Evolutionary conservation across 2,113 vertebrate genomes (phyloP).

Genomic region (Ciconia stormi): DNA sequence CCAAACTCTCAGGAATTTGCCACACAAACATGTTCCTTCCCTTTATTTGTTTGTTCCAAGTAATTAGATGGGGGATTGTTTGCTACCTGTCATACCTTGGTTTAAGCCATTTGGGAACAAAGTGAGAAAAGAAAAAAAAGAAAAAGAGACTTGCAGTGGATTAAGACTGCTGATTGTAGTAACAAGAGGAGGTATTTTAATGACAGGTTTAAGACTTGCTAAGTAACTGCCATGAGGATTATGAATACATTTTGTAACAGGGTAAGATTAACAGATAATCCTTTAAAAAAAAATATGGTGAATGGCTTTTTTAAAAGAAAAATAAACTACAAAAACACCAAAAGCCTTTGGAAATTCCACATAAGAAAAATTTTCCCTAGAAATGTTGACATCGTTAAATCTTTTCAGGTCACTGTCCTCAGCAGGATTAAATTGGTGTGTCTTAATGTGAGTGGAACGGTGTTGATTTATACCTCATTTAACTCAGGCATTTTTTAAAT

Average conservation of each 20-base stretch:
- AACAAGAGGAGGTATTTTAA: constrained; percentile 57
- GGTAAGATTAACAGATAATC: constrained; percentile 68
- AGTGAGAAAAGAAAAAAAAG: constrained; percentile 1
- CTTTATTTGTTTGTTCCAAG: constrained; percentile 31
- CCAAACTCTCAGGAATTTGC: constrained; percentile 53
- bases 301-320: constrained; percentile 1
- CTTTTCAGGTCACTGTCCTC: constrained; percentile 32
- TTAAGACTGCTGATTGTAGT: constrained; percentile 62
- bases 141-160: not conserved
- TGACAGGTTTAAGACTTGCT: constrained; percentile 78
- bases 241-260: constrained; percentile 56
- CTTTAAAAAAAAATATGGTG: not conserved
- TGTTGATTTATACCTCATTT: not conserved
- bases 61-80: constrained; percentile 20
- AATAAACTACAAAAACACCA: not conserved
- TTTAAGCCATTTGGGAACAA: constrained; percentile 45
- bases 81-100: constrained; percentile 51
- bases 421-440: not conserved
- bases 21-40: constrained; percentile 20
- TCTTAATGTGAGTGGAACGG: not conserved
- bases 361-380: not conserved
- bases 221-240: constrained; percentile 64
- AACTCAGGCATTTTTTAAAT: not conserved
- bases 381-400: not conserved
- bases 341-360: not conserved